Evolutionary conservation across 2,797 vertebrate genomes (phyloP).

Genomic region (Pangasius mekongensis): DNA sequence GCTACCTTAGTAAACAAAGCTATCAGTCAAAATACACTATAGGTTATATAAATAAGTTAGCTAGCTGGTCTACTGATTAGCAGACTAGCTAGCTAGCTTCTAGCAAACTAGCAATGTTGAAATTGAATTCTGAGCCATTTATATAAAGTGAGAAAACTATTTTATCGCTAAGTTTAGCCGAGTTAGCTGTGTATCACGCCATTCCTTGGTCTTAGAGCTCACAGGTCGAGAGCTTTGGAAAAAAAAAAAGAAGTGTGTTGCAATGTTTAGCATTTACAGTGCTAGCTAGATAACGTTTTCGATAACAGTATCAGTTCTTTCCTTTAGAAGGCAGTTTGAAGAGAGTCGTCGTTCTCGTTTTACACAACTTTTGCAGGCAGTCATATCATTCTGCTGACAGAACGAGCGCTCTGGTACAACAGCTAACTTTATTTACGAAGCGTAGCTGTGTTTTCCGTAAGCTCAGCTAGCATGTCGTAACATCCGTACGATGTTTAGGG

Average conservation of each 20-base stretch:
- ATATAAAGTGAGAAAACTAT: not conserved
- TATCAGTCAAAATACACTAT: not conserved
- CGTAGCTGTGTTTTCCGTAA: not conserved
- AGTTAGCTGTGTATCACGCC: not conserved
- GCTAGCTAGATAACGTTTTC: not conserved
- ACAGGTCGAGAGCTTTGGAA: not conserved
- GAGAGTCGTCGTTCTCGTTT: not conserved
- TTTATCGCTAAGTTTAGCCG: not conserved
- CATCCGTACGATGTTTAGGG: conserved; percentile 31
- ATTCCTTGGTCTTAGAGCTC: too few relatives aligned
- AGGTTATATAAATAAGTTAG: not conserved
- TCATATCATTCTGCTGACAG: not conserved
- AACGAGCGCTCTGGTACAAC: not conserved
- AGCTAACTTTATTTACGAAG: not conserved
- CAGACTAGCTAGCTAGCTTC: not conserved
- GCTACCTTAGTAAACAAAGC: not conserved
- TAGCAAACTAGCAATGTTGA: not conserved
- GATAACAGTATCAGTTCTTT: not conserved
- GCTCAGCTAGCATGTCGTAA: conserved; percentile 5
- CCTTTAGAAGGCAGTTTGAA: not conserved
- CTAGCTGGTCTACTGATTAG: not conserved
- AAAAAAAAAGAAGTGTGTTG: not conserved
- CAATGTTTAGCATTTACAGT: not conserved
- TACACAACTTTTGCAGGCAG: not conserved
- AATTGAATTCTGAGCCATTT: not conserved